These are phyloP conservation scores for Alfaro cultratus DNA, from an alignment of 2,797 vertebrate genomes.

Conservation along the genomic window DNA sequence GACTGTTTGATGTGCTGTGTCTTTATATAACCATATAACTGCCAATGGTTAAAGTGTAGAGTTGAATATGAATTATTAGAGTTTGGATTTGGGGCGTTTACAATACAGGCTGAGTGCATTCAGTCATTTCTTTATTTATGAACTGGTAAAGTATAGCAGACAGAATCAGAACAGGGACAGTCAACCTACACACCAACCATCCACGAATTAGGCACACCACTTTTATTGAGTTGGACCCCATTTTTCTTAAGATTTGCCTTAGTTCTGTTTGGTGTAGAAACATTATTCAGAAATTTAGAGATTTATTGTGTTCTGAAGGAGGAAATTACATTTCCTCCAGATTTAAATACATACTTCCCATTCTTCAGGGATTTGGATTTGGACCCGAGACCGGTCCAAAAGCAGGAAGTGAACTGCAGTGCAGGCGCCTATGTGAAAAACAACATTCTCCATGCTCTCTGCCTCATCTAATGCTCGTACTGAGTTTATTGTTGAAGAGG, in stretches of 20 bases:
- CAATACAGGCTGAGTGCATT: background rate
- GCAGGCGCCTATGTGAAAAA: too few relatives aligned
- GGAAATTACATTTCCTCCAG: background rate
- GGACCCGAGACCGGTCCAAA: too few relatives aligned
- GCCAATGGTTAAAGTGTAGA: background rate
- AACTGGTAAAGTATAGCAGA: conserved; percentile 63
- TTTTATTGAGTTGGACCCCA: background rate
- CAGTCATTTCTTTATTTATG: conserved; percentile 34
- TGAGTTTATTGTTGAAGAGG: too few relatives aligned
- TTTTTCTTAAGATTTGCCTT: background rate
- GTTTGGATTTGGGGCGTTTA: conserved; percentile 4
- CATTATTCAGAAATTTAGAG: background rate
- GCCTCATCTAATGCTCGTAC: too few relatives aligned
- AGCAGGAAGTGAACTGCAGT: too few relatives aligned
- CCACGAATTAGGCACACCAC: background rate
- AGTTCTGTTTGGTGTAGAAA: background rate
- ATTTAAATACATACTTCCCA: background rate
- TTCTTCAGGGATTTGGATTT: background rate
- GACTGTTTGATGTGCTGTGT: conserved; percentile 16
- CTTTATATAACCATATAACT: background rate
- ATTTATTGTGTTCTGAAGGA: background rate
- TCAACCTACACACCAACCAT: background rate
- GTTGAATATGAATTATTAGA: background rate
- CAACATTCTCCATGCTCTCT: too few relatives aligned
- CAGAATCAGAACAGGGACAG: conserved; percentile 60